Base-by-base conservation (phyloP, 2,797 vertebrate genomes). In the Capromys pilorides region DNA sequence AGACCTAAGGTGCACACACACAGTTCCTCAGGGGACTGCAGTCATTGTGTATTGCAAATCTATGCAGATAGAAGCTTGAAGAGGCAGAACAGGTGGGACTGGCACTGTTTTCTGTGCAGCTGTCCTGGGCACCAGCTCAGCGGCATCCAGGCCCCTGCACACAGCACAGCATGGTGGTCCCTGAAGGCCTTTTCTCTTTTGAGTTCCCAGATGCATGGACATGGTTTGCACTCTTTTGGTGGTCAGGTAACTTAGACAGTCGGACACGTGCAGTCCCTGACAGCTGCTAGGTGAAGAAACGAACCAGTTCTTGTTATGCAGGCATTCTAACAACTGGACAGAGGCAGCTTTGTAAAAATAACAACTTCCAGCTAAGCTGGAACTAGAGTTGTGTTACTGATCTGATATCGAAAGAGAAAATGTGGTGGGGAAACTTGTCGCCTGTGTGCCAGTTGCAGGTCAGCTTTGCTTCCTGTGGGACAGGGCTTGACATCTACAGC, bases 191-290 rank as follows among this genome's bases (percentile, higher is more conserved):
- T 94, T 71, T 67, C 6, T 41, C 21, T 41, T 73, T 41, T 12
- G 22, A 24, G 45, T 96, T 94, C 75, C 59, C 85, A 73, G 93
- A 13, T 88, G 84, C 95, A 92, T 95, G 85, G 81, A 11, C 91
- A 95, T 69, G 24, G 3, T 92, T 84, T 94, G 36, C 49, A 93
- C 14, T 88, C 62, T 33, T 89, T 71, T 11, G 67, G 41, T 61
- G 73, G 73, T 96, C 95, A 93, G 87, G 87, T 83, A 96, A 93
- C 96, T 97, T 94, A 94, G 91, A 93, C 41, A 93, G 57, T n/a
- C 77, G 31, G 26, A 90, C 75, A 19, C 86, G 86, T 95, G 95
- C 19, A n/a, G 90, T 78, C 94, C 92, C 85, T 90, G 84, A 54
- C 18, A 54, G 49, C 28, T 82, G 16, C 82, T 49, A n/a, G 75